A percentile compares a stretch with the other conserved stretches of the same genome.
phyloP scores from a whole-genome alignment of 2,113 vertebrate genomes.

The Neolamprologus ventralis region DNA sequence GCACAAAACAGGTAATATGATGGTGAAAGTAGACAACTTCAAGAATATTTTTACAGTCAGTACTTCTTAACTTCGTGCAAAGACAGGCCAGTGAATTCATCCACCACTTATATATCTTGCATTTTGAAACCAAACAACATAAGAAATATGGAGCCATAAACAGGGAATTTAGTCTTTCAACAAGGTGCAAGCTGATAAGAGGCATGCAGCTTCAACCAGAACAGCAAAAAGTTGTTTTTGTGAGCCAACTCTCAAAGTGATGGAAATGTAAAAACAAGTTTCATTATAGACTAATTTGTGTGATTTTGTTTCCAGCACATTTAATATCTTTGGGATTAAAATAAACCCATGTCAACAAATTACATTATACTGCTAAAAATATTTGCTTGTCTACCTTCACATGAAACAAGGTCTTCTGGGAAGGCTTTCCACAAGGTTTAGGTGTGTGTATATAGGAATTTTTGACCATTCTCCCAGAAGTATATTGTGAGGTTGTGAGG shows the following conservation, averaged over 20 bases:
- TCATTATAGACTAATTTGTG: not conserved
- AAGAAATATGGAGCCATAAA: not conserved
- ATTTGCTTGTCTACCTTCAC: not conserved
- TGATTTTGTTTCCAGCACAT: not conserved
- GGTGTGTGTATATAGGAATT: not conserved
- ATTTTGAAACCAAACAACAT: not conserved
- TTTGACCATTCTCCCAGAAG: not conserved
- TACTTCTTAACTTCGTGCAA: not conserved
- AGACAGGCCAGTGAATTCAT: not conserved
- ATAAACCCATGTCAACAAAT: not conserved
- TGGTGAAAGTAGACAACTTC: not conserved
- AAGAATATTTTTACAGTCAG: not conserved
- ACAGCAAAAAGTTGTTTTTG: not conserved
- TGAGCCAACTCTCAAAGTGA: not conserved
- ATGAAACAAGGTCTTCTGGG: not conserved
- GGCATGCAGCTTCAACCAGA: not conserved
- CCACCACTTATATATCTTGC: not conserved
- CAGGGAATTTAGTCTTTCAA: not conserved
- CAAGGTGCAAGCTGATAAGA: not conserved
- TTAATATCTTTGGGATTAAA: not conserved
- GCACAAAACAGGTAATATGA: not conserved
- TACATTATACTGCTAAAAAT: not conserved
- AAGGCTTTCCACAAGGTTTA: not conserved
- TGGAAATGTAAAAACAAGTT: not conserved
- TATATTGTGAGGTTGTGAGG: not conserved